A percentile compares a stretch with the other conserved stretches of the same genome.
Evolutionary conservation across 2,113 vertebrate species (phyloP).

Genomic region (Varanus komodoensis): DNA sequence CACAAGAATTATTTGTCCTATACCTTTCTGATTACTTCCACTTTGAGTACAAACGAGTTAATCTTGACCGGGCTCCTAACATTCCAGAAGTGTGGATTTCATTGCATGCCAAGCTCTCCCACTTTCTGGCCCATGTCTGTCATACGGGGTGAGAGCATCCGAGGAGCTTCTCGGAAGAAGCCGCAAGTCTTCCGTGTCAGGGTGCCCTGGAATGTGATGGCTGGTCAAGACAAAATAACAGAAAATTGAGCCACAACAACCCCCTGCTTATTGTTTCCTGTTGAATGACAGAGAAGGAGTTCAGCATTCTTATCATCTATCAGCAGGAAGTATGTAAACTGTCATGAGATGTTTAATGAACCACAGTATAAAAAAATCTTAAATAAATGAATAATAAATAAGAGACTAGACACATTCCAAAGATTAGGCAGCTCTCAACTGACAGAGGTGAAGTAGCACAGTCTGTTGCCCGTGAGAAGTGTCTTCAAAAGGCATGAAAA

Average conservation of each 20-base stretch:
- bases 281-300: neutral
- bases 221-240: slow-evolving; percentile 50
- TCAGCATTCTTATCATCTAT: neutral
- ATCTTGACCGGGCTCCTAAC: neutral
- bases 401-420: neutral
- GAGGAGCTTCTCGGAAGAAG: neutral
- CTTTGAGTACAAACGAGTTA: neutral
- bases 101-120: neutral
- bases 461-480: neutral
- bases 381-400: too few relatives aligned
- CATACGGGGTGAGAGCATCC: neutral
- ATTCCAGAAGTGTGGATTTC: neutral
- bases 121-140: neutral
- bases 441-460: neutral
- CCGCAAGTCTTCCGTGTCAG: slow-evolving; percentile 16
- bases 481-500: neutral
- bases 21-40: neutral
- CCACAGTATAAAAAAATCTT: too few relatives aligned
- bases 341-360: too few relatives aligned
- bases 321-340: neutral
- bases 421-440: neutral
- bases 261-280: neutral
- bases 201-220: neutral
- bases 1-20: too few relatives aligned
- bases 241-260: neutral